Evolutionary conservation across 1,140 invertebrate genomes (phyloP).

Genomic region (Heliconius nattereri): DNA sequence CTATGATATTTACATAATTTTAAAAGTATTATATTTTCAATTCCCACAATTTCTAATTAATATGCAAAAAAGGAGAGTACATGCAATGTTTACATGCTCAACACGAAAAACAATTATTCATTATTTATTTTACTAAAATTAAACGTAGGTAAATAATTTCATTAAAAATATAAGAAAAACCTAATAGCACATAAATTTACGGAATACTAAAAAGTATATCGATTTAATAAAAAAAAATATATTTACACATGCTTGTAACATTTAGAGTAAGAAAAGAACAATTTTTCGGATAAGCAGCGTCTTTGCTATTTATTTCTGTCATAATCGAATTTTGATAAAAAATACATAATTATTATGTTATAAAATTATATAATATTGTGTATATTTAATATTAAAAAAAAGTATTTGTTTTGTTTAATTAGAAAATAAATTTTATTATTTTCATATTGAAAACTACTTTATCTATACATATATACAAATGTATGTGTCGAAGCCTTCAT

Average conservation of each 20-base stretch:
- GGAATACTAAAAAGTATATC: not conserved
- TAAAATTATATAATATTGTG: not conserved
- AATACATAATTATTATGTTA: not conserved
- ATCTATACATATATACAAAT: too few relatives aligned
- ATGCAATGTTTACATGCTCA: conserved; percentile 9
- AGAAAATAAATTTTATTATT: too few relatives aligned
- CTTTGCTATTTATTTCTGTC: not conserved
- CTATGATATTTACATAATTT: too few relatives aligned
- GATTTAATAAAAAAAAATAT: not conserved
- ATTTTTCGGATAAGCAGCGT: conserved; percentile 13
- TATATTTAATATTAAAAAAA: too few relatives aligned
- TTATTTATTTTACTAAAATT: not conserved
- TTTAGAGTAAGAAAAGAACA: conserved; percentile 10
- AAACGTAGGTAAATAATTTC: not conserved
- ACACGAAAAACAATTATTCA: not conserved
- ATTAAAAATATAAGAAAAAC: not conserved
- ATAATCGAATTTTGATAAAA: not conserved
- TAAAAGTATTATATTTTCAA: not conserved
- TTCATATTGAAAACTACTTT: too few relatives aligned
- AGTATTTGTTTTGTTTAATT: too few relatives aligned
- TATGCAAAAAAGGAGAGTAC: not conserved
- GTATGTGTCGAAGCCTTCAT: too few relatives aligned
- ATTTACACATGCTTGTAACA: not conserved
- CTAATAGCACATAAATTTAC: not conserved
- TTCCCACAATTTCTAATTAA: not conserved